phyloP scores from a whole-genome alignment of 1,140 invertebrate genomes.

The Neodiprion virginianus region DNA sequence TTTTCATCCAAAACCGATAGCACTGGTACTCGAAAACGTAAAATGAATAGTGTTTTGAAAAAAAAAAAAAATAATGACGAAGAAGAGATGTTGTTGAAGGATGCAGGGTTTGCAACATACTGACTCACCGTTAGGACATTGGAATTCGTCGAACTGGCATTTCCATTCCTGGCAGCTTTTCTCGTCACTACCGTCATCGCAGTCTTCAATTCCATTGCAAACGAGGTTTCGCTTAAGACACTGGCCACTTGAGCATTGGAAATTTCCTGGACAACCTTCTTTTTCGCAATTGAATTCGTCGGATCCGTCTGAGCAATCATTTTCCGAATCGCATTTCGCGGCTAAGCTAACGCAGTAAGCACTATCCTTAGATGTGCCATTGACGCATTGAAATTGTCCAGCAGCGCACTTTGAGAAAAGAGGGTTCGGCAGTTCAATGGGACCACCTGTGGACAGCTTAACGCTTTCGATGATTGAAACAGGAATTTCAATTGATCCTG shows the following conservation, averaged over 20 bases:
- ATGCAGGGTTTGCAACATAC: background rate
- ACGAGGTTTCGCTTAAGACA: constrained; percentile 75
- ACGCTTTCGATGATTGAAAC: background rate
- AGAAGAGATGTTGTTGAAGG: constrained; percentile 15
- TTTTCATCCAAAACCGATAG: too few species aligned
- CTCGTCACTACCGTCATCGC: constrained; percentile 77
- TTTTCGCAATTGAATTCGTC: constrained; percentile 69
- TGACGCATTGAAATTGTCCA: constrained; percentile 69
- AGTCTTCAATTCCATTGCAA: constrained; percentile 77
- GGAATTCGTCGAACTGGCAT: constrained; percentile 67
- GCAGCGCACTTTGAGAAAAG: constrained; percentile 61
- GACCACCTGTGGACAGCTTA: background rate
- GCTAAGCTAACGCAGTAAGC: constrained; percentile 65
- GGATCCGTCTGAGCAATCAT: constrained; percentile 70
- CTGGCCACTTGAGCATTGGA: constrained; percentile 72
- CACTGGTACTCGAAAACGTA: too few species aligned
- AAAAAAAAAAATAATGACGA: background rate
- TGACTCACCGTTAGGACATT: constrained; percentile 58
- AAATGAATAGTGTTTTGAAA: constrained; percentile 9
- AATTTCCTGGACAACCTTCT: constrained; percentile 67
- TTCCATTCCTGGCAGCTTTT: constrained; percentile 66
- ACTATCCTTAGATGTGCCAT: constrained; percentile 67
- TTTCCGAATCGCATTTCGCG: constrained; percentile 68
- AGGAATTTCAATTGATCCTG: background rate
- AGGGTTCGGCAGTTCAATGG: background rate